Base-by-base conservation (phyloP, 2,113 vertebrate genomes). In the Misgurnus mizolepis region DNA sequence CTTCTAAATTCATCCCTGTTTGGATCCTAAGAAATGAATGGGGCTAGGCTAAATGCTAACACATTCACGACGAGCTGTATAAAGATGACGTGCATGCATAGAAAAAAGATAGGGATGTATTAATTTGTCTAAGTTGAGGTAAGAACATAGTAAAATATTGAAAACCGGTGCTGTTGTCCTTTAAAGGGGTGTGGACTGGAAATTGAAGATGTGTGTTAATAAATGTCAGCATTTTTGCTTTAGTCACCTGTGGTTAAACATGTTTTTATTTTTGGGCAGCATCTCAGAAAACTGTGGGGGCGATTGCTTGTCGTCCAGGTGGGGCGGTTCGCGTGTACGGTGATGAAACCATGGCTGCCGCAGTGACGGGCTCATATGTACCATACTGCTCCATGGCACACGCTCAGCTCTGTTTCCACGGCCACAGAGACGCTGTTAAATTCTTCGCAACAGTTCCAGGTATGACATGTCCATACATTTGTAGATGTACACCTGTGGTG, bases 351-450 rank as follows among this genome's bases (percentile, higher is more conserved):
- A 88, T 89, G 0, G 97, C 97, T 85, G 91, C 92, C 61, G 89
- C 90, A 0, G 80, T 90, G 64, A 58, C 88, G 4, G 94, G 95
- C 83, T 95, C 94, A 84, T 96, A 94, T 82, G 98, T 99, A 82
- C 98, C 98, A 0, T 99, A 98, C 91, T 98, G 98, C 90, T 99
- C 97, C 87, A 99, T 99, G 98, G 97, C 97, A 11, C 97, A 99
- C 68, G 98, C 98, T 58, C 98, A 99, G 86, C 96, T 99, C 85
- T 99, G 98, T 82, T 99, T 99, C 92, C 97, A 99, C 0, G 98
- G 98, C 22, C 98, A 99, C 84, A 93, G 96, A 0, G 97, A 99
- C 11, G 97, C 97, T 0, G 96, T 99, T 87, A 99, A 99, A 86
- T 99, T 99, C 88, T 99, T 99, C 0, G 96, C 94, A 43, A 96